These are phyloP conservation scores for Ligdia adustata DNA, from an alignment of 2,888 invertebrate species.

Conservation along the genomic window DNA sequence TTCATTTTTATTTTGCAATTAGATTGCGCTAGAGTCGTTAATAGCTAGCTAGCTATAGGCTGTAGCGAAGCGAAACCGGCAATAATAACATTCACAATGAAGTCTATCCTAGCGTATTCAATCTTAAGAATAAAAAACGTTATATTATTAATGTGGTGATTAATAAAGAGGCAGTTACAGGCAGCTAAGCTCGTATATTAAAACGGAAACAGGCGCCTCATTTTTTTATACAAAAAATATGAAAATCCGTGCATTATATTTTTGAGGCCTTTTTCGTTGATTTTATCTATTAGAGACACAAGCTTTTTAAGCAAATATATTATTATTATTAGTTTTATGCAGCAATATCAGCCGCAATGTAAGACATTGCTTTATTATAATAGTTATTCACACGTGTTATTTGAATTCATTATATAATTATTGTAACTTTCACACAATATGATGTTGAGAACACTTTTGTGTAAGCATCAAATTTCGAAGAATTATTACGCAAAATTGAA, in stretches of 20 bases:
- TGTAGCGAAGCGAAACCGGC: no score
- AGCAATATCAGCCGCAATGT: constrained; percentile 57
- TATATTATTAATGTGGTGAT: no score
- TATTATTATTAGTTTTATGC: not conserved
- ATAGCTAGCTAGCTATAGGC: no score
- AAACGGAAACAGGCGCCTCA: no score
- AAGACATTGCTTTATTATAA: constrained; percentile 67
- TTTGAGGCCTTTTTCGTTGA: constrained; percentile 5
- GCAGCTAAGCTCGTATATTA: no score
- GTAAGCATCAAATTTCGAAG: constrained; percentile 70
- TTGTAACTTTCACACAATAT: constrained; percentile 30
- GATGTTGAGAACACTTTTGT: constrained; percentile 59
- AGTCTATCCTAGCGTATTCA: no score
- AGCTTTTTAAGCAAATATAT: constrained; percentile 9
- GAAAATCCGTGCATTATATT: no score
- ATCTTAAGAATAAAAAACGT: no score
- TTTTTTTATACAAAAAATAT: no score
- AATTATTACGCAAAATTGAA: constrained; percentile 69
- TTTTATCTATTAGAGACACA: constrained; percentile 3
- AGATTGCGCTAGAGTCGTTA: constrained; percentile 78
- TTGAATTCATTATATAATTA: constrained; percentile 21
- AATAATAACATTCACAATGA: no score
- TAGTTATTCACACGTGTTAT: constrained; percentile 34
- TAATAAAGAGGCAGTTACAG: no score
- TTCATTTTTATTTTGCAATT: constrained; percentile 68